A percentile compares a stretch with the other conserved stretches of the same genome.
Evolutionary conservation across 2,888 invertebrate genomes (phyloP).

Genomic region (Macrostomum cliftonense): DNA sequence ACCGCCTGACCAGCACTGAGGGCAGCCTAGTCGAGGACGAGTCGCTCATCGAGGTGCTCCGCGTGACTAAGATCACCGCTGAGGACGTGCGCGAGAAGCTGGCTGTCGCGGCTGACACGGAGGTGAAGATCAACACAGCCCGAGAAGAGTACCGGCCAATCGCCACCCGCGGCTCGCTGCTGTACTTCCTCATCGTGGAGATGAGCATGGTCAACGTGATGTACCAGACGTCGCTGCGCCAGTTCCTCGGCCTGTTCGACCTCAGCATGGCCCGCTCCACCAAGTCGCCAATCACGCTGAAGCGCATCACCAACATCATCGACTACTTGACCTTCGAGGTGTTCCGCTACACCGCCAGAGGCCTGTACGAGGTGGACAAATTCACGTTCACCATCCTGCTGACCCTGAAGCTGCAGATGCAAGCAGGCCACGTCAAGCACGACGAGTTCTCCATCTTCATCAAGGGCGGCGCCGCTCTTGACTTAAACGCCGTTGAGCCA

Average conservation of each 20-base stretch:
- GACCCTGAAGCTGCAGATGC: conserved; percentile 80
- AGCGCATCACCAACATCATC: conserved; percentile 58
- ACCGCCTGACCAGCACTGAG: conserved; percentile 72
- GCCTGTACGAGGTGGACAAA: conserved; percentile 79
- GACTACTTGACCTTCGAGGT: conserved; percentile 73
- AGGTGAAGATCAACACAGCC: conserved; percentile 69
- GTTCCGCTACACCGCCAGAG: conserved; percentile 73
- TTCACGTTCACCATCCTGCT: conserved; percentile 75
- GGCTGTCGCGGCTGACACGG: conserved; percentile 70
- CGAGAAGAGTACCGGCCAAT: conserved; percentile 86
- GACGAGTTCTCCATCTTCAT: conserved; percentile 84
- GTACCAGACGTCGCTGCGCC: conserved; percentile 87
- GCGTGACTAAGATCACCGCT: conserved; percentile 59
- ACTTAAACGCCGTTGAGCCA: conserved; percentile 37
- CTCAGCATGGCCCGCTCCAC: conserved; percentile 65
- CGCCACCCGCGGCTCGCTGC: conserved; percentile 73
- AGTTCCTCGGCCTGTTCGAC: conserved; percentile 78
- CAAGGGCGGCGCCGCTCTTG: conserved; percentile 48
- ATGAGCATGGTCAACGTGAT: conserved; percentile 87
- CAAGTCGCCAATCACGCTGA: conserved; percentile 62
- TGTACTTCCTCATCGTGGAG: conserved; percentile 86
- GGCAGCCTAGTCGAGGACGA: conserved; percentile 88
- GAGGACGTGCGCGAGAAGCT: conserved; percentile 64
- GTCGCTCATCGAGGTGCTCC: conserved; percentile 68
- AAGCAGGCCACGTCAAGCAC: conserved; percentile 58